Base-by-base conservation (phyloP, 2,888 invertebrate genomes). In the Ectemnius continuus region DNA sequence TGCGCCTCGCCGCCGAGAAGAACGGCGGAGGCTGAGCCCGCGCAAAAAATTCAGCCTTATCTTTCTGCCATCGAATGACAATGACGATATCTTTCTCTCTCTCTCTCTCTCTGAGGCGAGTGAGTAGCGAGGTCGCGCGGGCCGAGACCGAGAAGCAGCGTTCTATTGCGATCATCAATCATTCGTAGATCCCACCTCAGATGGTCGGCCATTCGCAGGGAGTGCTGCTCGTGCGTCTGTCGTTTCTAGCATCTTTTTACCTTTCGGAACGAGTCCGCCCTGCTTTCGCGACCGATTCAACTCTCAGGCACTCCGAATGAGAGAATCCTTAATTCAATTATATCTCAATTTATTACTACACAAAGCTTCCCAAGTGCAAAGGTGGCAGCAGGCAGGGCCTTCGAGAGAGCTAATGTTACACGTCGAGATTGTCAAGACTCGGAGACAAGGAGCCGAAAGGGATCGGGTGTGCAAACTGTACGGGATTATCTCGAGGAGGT, bases 131-230 rank as follows among this genome's bases (percentile, higher is more conserved):
- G 8, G 36, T 8, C 36, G 36, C 36, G 36, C 8, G 6, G 36
- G 36, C 6, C 36, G 36, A 11, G 36, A 36, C 36, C 36, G 36
- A 36, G 36, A 23, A 28, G 46, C 58, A 36, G 14, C 65, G 67
- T 47, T 62, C 71, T 64, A 71, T 73, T 62, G 73, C 57, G 65
- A 70, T 76, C 74, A 76, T 78, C 76, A 76, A 78, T 78, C 78
- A 78, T 78, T 61, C 70, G 66, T 74, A 74, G 76, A 78, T 74
- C 71, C 61, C 36, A 63, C 69, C 60, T 66, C 58, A 60, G 71
- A 71, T 61, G 66, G 61, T 66, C 72, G 45, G 47, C 64, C 20
- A 47, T 66, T 23, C 58, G 65, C n/a, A 36, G 52, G 63, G 62
- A 52, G 8, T 70, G 60, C 11, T 8, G 16, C 52, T 52, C 36